Evolutionary conservation across 2,797 vertebrate species (phyloP).

Genomic region (Artibeus jamaicensis): DNA sequence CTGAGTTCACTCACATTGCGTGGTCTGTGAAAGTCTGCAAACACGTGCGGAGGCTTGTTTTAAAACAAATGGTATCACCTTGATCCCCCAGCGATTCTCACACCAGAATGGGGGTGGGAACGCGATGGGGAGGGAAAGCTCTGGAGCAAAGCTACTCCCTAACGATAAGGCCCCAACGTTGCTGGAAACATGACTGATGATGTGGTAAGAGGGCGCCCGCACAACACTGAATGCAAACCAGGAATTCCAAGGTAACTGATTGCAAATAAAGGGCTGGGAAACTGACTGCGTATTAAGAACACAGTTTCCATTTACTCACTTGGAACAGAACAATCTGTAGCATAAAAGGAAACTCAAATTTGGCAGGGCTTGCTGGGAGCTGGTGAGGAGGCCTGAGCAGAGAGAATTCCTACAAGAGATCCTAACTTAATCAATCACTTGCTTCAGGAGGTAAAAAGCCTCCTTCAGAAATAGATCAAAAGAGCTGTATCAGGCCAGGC

Average conservation of each 20-base stretch:
- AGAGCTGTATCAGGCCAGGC: conserved; percentile 40
- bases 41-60: conserved; percentile 42
- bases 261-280: conserved; percentile 55
- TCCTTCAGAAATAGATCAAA: conserved; percentile 73
- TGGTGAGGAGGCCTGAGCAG: neutral
- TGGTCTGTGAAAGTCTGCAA: conserved; percentile 50
- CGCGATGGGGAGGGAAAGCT: neutral
- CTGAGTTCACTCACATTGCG: conserved; percentile 18
- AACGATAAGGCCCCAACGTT: conserved; percentile 43
- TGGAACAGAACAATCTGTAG: conserved; percentile 54
- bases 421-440: conserved; percentile 78
- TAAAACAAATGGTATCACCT: conserved; percentile 65
- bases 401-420: conserved; percentile 63
- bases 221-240: conserved; percentile 59
- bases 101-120: neutral
- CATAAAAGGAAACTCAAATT: conserved; percentile 46
- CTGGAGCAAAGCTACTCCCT: conserved; percentile 53
- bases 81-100: conserved; percentile 51
- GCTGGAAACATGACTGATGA: conserved; percentile 60
- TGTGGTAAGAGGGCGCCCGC: conserved; percentile 54
- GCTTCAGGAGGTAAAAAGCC: conserved; percentile 49
- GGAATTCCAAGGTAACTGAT: conserved; percentile 59
- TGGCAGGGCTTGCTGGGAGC: conserved; percentile 33
- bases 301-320: conserved; percentile 56
- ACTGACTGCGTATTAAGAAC: conserved; percentile 58